These are phyloP conservation scores for Cossypha niveicapilla DNA, from an alignment of 2,797 vertebrate species.

Conservation along the genomic window DNA sequence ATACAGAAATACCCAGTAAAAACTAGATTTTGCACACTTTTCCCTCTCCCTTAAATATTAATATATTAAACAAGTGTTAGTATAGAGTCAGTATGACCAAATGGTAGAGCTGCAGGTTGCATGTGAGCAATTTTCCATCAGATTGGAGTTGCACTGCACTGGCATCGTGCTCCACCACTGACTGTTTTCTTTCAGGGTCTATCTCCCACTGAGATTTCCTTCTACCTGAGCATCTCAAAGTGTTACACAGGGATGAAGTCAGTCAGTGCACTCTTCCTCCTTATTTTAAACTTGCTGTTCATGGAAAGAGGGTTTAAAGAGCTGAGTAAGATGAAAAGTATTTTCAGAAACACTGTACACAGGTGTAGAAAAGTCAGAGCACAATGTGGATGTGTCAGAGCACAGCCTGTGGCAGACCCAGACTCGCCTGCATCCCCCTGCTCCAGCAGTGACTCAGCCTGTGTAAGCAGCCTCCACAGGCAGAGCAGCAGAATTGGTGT, in stretches of 20 bases:
- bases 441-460: background rate
- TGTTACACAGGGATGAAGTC: background rate
- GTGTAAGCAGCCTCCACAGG: background rate
- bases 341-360: background rate
- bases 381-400: background rate
- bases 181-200: background rate
- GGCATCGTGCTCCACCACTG: background rate
- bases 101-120: background rate
- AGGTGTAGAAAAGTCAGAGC: background rate
- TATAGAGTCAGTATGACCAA: background rate
- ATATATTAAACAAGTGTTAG: background rate
- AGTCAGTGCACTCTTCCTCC: background rate
- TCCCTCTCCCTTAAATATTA: background rate
- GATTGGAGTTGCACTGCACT: rapidly evolving
- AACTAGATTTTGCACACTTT: background rate
- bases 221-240: background rate
- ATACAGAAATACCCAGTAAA: background rate
- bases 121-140: background rate
- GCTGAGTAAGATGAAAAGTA: background rate
- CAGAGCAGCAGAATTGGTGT: rapidly evolving
- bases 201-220: background rate
- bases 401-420: background rate
- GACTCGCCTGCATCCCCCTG: rapidly evolving
- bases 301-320: background rate
- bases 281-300: background rate